Conservation (phyloP, 2,113 vertebrate genomes). For the Haemorhous mexicanus region DNA sequence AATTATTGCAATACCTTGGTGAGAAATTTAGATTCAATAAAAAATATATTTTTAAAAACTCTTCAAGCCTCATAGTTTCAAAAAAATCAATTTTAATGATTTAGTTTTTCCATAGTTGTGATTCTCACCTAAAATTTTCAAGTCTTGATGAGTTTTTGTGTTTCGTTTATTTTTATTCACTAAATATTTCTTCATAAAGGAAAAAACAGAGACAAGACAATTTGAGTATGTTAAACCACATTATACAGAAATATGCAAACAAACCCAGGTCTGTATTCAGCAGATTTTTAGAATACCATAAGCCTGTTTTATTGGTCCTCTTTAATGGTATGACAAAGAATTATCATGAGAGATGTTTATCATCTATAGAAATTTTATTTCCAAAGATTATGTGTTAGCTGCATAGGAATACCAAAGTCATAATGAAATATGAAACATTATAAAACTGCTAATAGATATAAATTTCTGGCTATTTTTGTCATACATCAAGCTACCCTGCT, state of each 20-base stretch:
- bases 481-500: background rate
- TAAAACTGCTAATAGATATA: background rate
- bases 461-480: background rate
- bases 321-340: background rate
- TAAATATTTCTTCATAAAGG: background rate
- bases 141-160: background rate
- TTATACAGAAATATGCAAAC: background rate
- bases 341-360: background rate
- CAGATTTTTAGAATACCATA: background rate
- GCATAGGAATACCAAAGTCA: background rate
- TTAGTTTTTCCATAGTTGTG: background rate
- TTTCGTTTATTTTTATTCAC: background rate
- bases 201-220: background rate
- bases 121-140: background rate
- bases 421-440: background rate
- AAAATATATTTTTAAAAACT: background rate
- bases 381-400: background rate
- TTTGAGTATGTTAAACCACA: background rate
- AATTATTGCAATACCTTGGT: background rate
- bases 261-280: background rate
- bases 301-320: background rate
- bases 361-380: background rate
- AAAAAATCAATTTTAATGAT: background rate
- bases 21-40: constrained; percentile 14
- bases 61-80: background rate